Evolutionary conservation across 2,113 vertebrate species (phyloP).

Genomic region (Bothrops jararaca): DNA sequence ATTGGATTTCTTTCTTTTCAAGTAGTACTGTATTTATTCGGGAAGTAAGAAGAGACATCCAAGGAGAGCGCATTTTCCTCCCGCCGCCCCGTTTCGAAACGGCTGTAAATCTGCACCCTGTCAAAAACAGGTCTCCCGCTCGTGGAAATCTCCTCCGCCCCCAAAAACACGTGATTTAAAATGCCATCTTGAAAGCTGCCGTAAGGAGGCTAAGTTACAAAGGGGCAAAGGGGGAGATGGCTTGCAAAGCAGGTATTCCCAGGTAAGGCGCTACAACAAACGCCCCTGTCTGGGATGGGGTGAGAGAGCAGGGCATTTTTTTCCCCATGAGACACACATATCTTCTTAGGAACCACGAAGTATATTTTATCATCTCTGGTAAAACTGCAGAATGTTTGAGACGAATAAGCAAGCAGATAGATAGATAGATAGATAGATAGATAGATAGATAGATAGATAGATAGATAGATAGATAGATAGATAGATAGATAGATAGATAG

Average conservation of each 20-base stretch:
- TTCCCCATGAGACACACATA: background rate
- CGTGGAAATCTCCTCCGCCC: background rate
- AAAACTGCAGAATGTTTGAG: background rate
- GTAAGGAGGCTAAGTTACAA: background rate
- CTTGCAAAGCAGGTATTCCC: background rate
- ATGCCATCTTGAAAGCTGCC: background rate
- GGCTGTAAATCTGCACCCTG: background rate
- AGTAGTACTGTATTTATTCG: background rate
- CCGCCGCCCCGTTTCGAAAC: background rate
- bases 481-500: too few species aligned
- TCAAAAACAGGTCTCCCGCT: background rate
- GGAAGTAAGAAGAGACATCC: background rate
- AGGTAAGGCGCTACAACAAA: background rate
- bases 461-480: too few species aligned
- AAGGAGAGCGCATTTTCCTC: background rate
- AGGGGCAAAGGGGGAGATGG: too few species aligned
- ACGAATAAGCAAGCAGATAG: background rate
- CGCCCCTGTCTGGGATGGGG: background rate
- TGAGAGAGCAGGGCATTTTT: background rate
- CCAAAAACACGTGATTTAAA: background rate
- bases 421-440: too few species aligned
- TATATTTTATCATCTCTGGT: background rate
- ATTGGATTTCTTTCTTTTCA: background rate
- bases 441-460: too few species aligned
- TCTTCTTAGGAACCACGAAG: background rate